Percentiles rank a stretch among this genome's conserved stretches.
Conservation (phyloP, 2,113 vertebrate genomes). For the Emberiza fucata region DNA sequence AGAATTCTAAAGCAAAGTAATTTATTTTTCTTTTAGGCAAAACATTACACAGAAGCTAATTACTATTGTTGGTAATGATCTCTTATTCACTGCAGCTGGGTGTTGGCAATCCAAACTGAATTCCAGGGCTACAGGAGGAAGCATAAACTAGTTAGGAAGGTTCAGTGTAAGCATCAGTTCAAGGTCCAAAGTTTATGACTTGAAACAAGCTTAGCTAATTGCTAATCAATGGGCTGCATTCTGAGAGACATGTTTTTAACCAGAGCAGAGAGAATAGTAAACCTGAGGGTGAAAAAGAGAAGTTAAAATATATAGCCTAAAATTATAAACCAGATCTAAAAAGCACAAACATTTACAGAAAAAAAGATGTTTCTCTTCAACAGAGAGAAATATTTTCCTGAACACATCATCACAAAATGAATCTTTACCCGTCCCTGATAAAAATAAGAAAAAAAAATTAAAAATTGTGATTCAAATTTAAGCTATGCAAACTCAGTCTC, state of each 20-base stretch:
- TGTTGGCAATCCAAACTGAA: not conserved
- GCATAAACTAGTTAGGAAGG: not conserved
- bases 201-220: slow-evolving; percentile 35
- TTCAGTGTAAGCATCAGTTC: not conserved
- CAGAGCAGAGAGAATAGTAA: not conserved
- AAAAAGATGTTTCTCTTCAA: not conserved
- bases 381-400: not conserved
- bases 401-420: not conserved
- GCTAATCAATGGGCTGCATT: slow-evolving; percentile 1
- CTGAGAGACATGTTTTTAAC: not conserved
- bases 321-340: not conserved
- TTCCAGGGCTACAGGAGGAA: not conserved
- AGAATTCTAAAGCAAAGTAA: not conserved
- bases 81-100: not conserved
- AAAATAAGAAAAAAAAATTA: not conserved
- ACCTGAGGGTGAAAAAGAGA: not conserved
- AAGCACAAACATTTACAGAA: not conserved
- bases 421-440: not conserved
- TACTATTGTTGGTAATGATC: not conserved
- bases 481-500: not conserved
- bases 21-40: not conserved
- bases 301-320: not conserved
- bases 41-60: not conserved
- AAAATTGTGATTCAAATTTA: not conserved
- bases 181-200: not conserved